Percentiles rank a stretch among this genome's conserved stretches.
Conservation (phyloP, 2,113 vertebrate genomes). For the Hydropotes inermis region DNA sequence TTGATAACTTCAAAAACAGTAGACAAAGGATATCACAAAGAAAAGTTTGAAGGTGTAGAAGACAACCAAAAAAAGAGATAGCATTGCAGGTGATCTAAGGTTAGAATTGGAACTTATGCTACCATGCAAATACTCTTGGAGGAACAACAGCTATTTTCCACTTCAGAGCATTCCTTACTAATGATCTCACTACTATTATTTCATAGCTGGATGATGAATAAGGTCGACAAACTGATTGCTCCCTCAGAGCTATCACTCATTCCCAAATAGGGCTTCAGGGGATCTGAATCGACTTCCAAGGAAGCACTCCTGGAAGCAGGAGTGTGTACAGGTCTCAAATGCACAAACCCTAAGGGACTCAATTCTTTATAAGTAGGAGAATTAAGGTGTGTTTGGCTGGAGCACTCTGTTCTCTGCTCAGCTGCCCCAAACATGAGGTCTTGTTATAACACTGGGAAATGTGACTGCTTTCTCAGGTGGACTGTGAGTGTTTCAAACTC, state of each 20-base stretch:
- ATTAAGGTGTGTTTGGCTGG: not conserved
- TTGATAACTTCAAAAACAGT: not conserved
- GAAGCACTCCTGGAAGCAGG: not conserved
- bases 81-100: not conserved
- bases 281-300: not conserved
- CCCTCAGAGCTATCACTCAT: conserved; percentile 9
- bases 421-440: not conserved
- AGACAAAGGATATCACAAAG: not conserved
- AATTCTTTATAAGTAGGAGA: not conserved
- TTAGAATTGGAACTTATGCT: not conserved
- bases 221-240: conserved; percentile 2
- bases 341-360: not conserved
- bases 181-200: not conserved
- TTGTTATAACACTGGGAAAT: not conserved
- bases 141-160: not conserved
- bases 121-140: not conserved
- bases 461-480: not conserved
- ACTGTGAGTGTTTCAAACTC: not conserved
- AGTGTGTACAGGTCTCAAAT: not conserved
- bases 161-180: not conserved
- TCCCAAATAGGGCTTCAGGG: not conserved
- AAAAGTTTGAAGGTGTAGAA: not conserved
- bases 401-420: not conserved
- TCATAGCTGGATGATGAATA: not conserved
- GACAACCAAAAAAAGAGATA: not conserved